Evolutionary conservation across 2,113 vertebrate genomes (phyloP).

Genomic region (Eulemur macaco): DNA sequence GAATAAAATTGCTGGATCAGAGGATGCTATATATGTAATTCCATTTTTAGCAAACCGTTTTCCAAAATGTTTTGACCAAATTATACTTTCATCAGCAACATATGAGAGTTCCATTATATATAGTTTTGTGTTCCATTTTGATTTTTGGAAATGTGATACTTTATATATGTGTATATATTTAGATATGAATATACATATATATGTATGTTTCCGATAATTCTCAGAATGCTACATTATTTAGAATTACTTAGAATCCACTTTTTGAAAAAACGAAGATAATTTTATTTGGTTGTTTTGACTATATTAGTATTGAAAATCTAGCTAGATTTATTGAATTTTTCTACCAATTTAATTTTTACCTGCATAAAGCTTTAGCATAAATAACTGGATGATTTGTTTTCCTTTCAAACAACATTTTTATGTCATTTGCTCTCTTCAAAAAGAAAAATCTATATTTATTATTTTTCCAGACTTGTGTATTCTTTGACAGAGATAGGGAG

Average conservation of each 20-base stretch:
- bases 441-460: background rate
- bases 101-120: background rate
- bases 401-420: background rate
- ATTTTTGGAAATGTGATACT: slow-evolving; percentile 10
- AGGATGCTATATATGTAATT: background rate
- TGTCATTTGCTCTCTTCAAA: background rate
- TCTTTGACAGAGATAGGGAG: background rate
- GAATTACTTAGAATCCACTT: slow-evolving; percentile 15
- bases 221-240: background rate
- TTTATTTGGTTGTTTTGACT: background rate
- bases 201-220: background rate
- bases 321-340: background rate
- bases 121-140: background rate
- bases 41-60: background rate
- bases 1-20: background rate
- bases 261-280: background rate
- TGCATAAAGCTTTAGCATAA: background rate
- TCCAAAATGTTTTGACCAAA: background rate
- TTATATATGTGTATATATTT: background rate
- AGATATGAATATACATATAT: background rate
- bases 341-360: background rate
- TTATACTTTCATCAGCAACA: background rate
- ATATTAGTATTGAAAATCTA: background rate
- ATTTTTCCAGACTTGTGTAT: background rate
- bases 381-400: background rate